Evolutionary conservation across 2,797 vertebrate species (phyloP).

Genomic region (Danio tinwini): DNA sequence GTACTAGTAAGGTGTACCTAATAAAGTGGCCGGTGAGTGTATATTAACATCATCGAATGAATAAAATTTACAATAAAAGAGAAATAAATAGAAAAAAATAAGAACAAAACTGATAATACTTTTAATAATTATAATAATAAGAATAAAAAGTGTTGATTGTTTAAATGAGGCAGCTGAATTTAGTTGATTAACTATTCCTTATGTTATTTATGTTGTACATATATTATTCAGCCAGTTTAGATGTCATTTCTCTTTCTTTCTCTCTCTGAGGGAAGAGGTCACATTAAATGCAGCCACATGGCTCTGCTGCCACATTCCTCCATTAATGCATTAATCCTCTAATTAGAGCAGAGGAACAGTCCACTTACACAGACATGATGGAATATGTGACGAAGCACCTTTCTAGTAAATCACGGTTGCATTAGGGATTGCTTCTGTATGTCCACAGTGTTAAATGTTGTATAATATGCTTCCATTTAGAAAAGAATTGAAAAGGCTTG

Average conservation of each 20-base stretch:
- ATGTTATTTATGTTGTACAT: too few relatives aligned
- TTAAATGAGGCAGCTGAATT: too few relatives aligned
- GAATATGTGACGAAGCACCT: background rate
- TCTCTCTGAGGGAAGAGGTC: background rate
- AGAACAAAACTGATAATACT: too few relatives aligned
- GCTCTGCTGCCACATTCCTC: background rate
- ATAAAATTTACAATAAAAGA: too few relatives aligned
- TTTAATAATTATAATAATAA: too few relatives aligned
- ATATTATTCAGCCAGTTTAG: too few relatives aligned
- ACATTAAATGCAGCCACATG: constrained; percentile 17
- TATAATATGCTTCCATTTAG: background rate
- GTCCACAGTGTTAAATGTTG: background rate
- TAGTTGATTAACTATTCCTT: too few relatives aligned
- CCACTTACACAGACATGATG: constrained; percentile 9
- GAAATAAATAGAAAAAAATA: too few relatives aligned
- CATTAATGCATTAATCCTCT: constrained; percentile 15
- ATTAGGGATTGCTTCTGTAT: background rate
- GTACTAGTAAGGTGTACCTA: too few relatives aligned
- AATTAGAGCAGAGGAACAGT: constrained; percentile 13
- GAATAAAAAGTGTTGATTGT: too few relatives aligned
- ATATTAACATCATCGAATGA: too few relatives aligned
- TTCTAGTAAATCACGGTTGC: background rate
- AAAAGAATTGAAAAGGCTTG: background rate
- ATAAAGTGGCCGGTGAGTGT: too few relatives aligned
- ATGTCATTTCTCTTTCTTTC: background rate